Base-by-base conservation (phyloP, 2,888 invertebrate species). In the Hybos culiciformis region DNA sequence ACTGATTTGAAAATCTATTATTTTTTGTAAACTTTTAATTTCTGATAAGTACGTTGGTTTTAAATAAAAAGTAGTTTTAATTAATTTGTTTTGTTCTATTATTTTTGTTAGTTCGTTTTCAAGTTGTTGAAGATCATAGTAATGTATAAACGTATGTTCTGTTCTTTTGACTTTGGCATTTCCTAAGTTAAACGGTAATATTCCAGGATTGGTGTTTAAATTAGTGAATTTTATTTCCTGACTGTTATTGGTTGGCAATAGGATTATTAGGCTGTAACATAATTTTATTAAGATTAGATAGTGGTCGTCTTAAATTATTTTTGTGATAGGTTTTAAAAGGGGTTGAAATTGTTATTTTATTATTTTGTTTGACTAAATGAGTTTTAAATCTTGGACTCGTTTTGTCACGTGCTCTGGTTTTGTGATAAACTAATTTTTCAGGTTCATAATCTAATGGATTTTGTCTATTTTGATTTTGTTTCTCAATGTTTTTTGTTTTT, bases 401-500 rank as follows among this genome's bases (percentile, higher is more conserved):
- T 7, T 44, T 41, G 37, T 44, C 41, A 26, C 32, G 34, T 32
- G 41, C 40, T 31, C 17, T 31, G 12, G 41, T 41, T 39, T 41
- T 41, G 32, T 44, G 41, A 31, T 44, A 44, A 21, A 37, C 21
- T n/a, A 7, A 36, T 37, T 11, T 23, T 37, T 31, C 34, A 20
- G 37, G 24, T 12, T 40, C 24, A 23, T 44, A 44, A 19, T 14
- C 33, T 5, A 37, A 11, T 18, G 44, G 33, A 12, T 37, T 8
- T 21, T 44, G 37, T 34, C 44, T 44, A n/a, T 31, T 40, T 31
- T 40, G 36, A 44, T 40, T 44, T 18, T 23, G 37, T 14, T 40
- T 44, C 37, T 40, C 39, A 31, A 44, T 29, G 18, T 31, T 26
- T 5, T 4, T 26, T 26, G 26, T 26, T 26, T 26, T 26, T 9